Percentiles rank a stretch among this genome's conserved stretches.
These are phyloP conservation scores for Biston stratarius DNA, from an alignment of 2,888 invertebrate genomes.

Conservation along the genomic window DNA sequence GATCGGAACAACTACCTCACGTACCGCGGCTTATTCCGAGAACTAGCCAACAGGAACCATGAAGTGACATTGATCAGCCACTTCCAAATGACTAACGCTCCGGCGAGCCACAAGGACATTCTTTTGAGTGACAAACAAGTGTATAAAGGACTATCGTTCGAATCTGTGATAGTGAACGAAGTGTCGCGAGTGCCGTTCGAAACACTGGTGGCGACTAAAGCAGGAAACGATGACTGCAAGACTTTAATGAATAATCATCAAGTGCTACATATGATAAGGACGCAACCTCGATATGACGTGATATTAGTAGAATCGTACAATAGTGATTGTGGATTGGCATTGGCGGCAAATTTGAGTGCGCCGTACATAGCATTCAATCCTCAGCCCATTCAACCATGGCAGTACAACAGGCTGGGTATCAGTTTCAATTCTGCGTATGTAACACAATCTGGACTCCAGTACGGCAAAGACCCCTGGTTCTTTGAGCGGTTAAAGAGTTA, in stretches of 20 bases:
- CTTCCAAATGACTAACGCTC: conserved; percentile 76
- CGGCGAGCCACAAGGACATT: conserved; percentile 85
- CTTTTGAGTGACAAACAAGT: conserved; percentile 75
- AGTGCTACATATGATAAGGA: conserved; percentile 82
- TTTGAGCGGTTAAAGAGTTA: conserved; percentile 77
- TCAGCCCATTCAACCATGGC: conserved; percentile 85
- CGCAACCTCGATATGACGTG: conserved; percentile 88
- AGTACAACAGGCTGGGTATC: conserved; percentile 79
- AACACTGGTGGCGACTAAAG: conserved; percentile 78
- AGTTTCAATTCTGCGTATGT: conserved; percentile 84
- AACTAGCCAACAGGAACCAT: conserved; percentile 81
- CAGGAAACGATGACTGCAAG: conserved; percentile 82
- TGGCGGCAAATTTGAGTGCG: conserved; percentile 88
- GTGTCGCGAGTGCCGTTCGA: conserved; percentile 80
- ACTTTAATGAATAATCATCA: conserved; percentile 81
- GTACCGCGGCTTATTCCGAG: conserved; percentile 80
- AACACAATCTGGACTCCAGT: conserved; percentile 73
- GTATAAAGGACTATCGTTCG: conserved; percentile 76
- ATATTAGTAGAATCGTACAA: conserved; percentile 91
- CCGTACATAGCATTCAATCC: conserved; percentile 88
- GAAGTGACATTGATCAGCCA: conserved; percentile 85
- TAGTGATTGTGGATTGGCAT: conserved; percentile 90
- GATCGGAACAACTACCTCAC: conserved; percentile 83
- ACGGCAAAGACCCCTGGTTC: conserved; percentile 79
- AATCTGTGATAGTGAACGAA: conserved; percentile 80